Conservation (phyloP, 2,113 vertebrate species). For the western clawed frog (Xenopus tropicalis) region UCB_Xtro_10.0 CM004449.2:87625001-87625500, state of each 20-base stretch:
- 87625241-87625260: background rate
- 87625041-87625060: too few relatives aligned
- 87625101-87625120: too few relatives aligned
- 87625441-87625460: background rate
- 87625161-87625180: too few relatives aligned
- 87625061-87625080: too few relatives aligned
- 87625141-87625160: too few relatives aligned
- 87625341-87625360: background rate
- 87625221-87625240: background rate
- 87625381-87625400: conserved; percentile 27
- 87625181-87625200: background rate
- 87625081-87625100: too few relatives aligned
- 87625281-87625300: background rate
- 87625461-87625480: conserved; percentile 8
- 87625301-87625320: background rate
- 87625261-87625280: conserved; percentile 1
- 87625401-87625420: background rate
- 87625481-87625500: conserved; percentile 11
- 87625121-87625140: too few relatives aligned
- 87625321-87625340: conserved; percentile 9
- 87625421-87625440: conserved; percentile 29
- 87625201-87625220: background rate
- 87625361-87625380: background rate
- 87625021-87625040: too few relatives aligned
- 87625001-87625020: too few relatives aligned